Conservation (phyloP, 2,888 invertebrate genomes). For the Tetropium fuscum region DNA sequence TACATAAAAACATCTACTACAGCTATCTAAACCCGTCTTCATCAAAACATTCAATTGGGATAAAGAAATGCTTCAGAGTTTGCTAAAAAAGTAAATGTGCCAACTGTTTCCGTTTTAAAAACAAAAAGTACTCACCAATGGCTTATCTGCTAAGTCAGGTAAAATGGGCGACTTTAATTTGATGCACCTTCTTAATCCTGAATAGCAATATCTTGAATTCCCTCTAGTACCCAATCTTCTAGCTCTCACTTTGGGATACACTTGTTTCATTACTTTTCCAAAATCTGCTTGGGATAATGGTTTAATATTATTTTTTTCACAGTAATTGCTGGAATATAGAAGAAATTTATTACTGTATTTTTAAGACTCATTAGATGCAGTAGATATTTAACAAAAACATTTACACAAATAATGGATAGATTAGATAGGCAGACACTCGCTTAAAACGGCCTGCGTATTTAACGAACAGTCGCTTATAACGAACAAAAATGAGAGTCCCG, state of each 20-base stretch:
- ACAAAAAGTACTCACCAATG: conserved; percentile 70
- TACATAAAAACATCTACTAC: too few relatives aligned
- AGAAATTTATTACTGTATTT: not conserved
- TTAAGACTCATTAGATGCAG: conserved; percentile 6
- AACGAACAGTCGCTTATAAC: too few relatives aligned
- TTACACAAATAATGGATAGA: too few relatives aligned
- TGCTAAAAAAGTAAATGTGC: too few relatives aligned
- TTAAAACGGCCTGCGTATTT: too few relatives aligned
- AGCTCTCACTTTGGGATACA: conserved; percentile 89
- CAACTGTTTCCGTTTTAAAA: too few relatives aligned
- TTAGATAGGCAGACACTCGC: too few relatives aligned
- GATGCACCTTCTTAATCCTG: conserved; percentile 88
- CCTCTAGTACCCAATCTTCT: conserved; percentile 91
- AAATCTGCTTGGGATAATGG: conserved; percentile 95
- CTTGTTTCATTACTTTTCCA: conserved; percentile 95
- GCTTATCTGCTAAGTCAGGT: conserved; percentile 77
- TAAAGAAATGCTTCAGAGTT: too few relatives aligned
- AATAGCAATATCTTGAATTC: conserved; percentile 94
- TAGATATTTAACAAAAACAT: too few relatives aligned
- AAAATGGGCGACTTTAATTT: conserved; percentile 83
- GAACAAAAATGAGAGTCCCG: too few relatives aligned
- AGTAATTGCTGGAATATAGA: conserved; percentile 75
- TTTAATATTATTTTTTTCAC: conserved; percentile 87
- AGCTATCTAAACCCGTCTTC: too few relatives aligned
- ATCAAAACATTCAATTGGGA: too few relatives aligned